Evolutionary conservation across 2,113 vertebrate genomes (phyloP).

Genomic region (Phaethon lepturus): DNA sequence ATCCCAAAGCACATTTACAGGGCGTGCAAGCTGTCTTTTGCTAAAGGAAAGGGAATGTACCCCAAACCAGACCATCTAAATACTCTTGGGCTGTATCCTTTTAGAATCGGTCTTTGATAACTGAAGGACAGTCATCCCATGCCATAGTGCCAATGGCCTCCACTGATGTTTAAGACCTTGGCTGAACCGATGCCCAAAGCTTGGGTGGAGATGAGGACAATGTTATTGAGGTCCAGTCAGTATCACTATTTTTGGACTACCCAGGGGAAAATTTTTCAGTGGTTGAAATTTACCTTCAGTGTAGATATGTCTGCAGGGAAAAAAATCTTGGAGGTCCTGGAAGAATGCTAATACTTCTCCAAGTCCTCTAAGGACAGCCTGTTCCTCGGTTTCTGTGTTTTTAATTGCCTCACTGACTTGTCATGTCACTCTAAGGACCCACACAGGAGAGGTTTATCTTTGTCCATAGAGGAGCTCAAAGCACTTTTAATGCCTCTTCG

Average conservation of each 20-base stretch:
- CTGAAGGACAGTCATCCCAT: background rate
- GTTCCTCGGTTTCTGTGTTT: background rate
- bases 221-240: background rate
- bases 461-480: background rate
- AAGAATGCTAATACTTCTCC: background rate
- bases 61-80: background rate
- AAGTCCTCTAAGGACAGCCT: background rate
- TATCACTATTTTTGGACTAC: background rate
- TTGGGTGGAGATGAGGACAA: background rate
- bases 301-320: background rate
- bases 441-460: background rate
- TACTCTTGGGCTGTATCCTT: accelerated
- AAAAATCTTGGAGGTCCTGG: background rate
- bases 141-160: too few relatives aligned
- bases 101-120: accelerated
- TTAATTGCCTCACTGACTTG: background rate
- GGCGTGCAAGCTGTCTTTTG: background rate
- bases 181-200: background rate
- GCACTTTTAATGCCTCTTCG: background rate
- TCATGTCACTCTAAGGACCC: background rate
- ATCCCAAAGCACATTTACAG: background rate
- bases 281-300: background rate
- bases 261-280: background rate
- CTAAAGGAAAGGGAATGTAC: background rate
- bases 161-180: accelerated